Conservation (phyloP, 1,140 invertebrate genomes). For the Eulimnadia texana region DNA sequence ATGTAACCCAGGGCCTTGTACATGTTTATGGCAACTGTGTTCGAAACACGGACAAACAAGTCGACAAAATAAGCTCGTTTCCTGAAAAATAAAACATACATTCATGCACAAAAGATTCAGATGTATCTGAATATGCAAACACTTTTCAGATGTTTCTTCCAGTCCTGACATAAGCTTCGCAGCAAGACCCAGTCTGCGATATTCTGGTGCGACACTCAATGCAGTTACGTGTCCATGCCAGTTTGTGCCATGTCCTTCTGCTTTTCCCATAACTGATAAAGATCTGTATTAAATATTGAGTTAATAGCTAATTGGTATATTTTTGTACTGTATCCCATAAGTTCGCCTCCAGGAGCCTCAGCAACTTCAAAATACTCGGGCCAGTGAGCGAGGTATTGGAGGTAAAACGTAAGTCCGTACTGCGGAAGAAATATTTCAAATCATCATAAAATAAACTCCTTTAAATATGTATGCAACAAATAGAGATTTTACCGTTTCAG, state of each 20-base stretch:
- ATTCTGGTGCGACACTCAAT: conserved; percentile 88
- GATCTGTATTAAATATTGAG: conserved; percentile 7
- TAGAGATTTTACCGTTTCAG: conserved; percentile 71
- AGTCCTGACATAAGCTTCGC: conserved; percentile 87
- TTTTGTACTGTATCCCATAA: conserved; percentile 95
- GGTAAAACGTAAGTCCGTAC: conserved; percentile 94
- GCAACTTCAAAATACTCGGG: conserved; percentile 98
- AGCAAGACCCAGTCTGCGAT: conserved; percentile 76
- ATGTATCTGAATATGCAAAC: conserved; percentile 19
- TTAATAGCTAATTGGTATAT: background rate
- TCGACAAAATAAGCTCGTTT: conserved; percentile 97
- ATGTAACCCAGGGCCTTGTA: conserved; percentile 94
- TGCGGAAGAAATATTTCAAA: conserved; percentile 25
- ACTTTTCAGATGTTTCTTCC: conserved; percentile 94
- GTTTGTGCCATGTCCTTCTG: conserved; percentile 83
- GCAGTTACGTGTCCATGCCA: conserved; percentile 99
- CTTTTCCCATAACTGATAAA: conserved; percentile 91
- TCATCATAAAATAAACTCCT: conserved; percentile 13
- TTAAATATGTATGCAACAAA: conserved; percentile 3
- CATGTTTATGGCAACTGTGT: conserved; percentile 94
- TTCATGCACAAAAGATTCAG: no score
- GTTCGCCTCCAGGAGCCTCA: conserved; percentile 83
- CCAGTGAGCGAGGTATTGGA: conserved; percentile 95
- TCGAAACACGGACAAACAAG: conserved; percentile 93
- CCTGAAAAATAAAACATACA: conserved; percentile 41